Evolutionary conservation across 2,797 vertebrate genomes (phyloP).

Genomic region (Gallinago nigripennis): DNA sequence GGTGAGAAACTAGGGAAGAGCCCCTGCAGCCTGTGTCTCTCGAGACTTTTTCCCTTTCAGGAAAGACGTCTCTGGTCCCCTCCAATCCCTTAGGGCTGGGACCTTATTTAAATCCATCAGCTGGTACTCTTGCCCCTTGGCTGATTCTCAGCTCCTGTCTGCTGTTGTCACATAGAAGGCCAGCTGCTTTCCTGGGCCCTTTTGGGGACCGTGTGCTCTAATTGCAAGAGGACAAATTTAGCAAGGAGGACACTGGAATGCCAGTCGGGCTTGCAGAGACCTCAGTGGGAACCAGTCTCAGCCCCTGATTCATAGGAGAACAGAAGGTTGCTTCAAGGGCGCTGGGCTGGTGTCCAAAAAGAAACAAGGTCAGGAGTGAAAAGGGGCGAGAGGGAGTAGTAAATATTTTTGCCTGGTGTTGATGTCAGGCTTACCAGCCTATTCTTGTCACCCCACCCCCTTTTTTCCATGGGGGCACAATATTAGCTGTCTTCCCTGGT

Average conservation of each 20-base stretch:
- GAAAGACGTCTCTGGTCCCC: background rate
- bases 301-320: background rate
- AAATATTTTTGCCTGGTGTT: constrained; percentile 30
- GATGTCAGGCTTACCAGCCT: constrained; percentile 10
- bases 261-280: background rate
- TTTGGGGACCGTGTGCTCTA: background rate
- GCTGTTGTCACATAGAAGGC: background rate
- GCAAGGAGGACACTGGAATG: constrained; percentile 23
- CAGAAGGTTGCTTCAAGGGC: background rate
- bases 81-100: background rate
- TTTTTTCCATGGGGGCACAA: constrained; percentile 19
- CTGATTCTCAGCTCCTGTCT: background rate
- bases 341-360: background rate
- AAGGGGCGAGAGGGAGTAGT: background rate
- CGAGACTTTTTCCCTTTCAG: background rate
- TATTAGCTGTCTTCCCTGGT: constrained; percentile 22
- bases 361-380: constrained; percentile 22
- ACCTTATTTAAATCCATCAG: constrained; percentile 3
- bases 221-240: background rate
- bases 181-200: background rate
- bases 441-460: constrained; percentile 6
- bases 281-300: background rate
- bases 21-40: background rate
- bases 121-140: background rate
- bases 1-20: background rate